These are phyloP conservation scores for Leuciscus idus DNA, from an alignment of 2,113 vertebrate species.

Conservation along the genomic window DNA sequence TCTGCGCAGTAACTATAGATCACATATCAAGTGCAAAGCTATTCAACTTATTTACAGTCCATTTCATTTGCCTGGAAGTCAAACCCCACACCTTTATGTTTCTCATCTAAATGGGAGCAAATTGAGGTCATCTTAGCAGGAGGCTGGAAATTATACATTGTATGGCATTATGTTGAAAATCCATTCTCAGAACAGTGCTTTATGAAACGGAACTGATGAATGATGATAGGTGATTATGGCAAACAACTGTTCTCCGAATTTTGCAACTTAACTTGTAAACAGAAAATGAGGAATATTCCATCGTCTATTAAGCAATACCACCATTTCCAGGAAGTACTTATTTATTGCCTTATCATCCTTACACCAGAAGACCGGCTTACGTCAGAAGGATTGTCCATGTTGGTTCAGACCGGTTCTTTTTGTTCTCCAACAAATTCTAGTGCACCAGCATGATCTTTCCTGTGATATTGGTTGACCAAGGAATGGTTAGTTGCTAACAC, in stretches of 20 bases:
- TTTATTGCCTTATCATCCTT: slow-evolving; percentile 31
- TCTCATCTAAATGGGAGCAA: background rate
- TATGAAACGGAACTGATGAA: slow-evolving; percentile 15
- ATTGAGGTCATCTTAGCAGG: slow-evolving; percentile 11
- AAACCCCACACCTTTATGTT: slow-evolving; percentile 2
- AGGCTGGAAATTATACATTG: background rate
- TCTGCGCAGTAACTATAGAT: slow-evolving; percentile 56
- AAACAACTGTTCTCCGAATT: background rate
- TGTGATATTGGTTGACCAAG: background rate
- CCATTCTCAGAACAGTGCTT: slow-evolving; percentile 1
- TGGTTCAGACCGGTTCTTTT: background rate
- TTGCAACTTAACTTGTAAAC: slow-evolving; percentile 48
- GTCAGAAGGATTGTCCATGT: background rate
- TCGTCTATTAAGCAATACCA: slow-evolving; percentile 36
- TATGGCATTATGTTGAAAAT: background rate
- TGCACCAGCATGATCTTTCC: background rate
- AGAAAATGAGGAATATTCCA: slow-evolving; percentile 38
- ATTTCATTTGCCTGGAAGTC: slow-evolving; percentile 32
- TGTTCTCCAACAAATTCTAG: background rate
- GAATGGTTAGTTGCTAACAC: background rate
- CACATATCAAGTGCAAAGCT: slow-evolving; percentile 46
- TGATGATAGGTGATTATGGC: background rate
- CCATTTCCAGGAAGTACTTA: slow-evolving; percentile 53
- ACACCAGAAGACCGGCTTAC: background rate
- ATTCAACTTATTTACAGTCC: slow-evolving; percentile 37